These are phyloP conservation scores for Podargus strigoides DNA, from an alignment of 2,797 vertebrate species.

Conservation along the genomic window DNA sequence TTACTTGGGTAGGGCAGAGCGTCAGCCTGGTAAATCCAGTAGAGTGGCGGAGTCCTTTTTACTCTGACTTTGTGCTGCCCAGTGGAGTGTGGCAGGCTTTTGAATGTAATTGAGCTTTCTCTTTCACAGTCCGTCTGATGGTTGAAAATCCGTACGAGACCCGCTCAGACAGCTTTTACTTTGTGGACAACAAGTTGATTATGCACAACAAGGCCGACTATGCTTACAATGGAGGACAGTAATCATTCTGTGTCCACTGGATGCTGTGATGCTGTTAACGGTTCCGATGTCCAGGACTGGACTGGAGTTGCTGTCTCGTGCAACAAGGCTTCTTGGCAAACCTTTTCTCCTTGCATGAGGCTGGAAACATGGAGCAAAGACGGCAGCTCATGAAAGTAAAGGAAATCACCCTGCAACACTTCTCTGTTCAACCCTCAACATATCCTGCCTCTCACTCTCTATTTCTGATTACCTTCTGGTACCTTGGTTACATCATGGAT, in stretches of 20 bases:
- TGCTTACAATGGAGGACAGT: slow-evolving; percentile 95
- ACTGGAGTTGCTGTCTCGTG: not conserved
- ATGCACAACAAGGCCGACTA: slow-evolving; percentile 99
- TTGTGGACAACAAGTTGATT: slow-evolving; percentile 98
- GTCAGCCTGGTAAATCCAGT: not conserved
- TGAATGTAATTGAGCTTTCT: slow-evolving; percentile 20
- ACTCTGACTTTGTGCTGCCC: not conserved
- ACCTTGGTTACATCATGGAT: slow-evolving; percentile 16
- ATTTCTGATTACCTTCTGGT: not conserved
- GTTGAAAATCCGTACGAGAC: slow-evolving; percentile 95
- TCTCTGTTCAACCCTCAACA: not conserved
- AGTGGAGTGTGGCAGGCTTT: not conserved
- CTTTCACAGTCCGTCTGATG: slow-evolving; percentile 88
- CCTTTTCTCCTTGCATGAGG: not conserved
- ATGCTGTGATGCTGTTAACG: not conserved
- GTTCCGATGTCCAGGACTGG: not conserved
- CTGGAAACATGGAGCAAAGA: not conserved
- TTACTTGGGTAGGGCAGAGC: not conserved
- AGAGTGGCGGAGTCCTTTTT: not conserved
- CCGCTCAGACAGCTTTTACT: slow-evolving; percentile 99
- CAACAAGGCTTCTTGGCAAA: slow-evolving; percentile 7
- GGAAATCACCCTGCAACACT: slow-evolving; percentile 7
- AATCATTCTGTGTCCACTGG: slow-evolving; percentile 10
- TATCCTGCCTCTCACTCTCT: not conserved
- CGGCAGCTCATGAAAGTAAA: not conserved